Conservation (phyloP, 2,113 vertebrate genomes). For the Cebus imitator region DNA sequence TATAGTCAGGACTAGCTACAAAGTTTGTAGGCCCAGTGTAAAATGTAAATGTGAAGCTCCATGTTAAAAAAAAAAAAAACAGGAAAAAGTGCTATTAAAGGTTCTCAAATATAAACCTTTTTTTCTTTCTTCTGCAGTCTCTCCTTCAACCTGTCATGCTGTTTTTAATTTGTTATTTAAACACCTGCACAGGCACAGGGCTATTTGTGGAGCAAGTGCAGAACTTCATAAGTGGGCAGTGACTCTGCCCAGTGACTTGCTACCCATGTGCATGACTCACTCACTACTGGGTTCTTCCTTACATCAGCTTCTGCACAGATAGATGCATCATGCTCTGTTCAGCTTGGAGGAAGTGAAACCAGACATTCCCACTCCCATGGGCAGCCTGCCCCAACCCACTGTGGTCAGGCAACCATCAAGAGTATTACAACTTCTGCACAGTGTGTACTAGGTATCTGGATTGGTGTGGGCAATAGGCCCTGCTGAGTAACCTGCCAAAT, state of each 20-base stretch:
- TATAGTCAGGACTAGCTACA: neutral
- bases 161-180: constrained; percentile 15
- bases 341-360: neutral
- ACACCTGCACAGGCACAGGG: neutral
- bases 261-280: neutral
- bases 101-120: neutral
- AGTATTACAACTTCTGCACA: neutral
- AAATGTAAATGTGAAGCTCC: neutral
- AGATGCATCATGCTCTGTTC: neutral
- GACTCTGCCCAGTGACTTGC: neutral
- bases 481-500: neutral
- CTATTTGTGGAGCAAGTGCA: neutral
- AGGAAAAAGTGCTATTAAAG: neutral
- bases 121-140: neutral
- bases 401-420: neutral
- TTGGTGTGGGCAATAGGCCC: neutral
- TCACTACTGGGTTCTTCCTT: neutral
- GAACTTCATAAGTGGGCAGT: neutral
- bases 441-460: neutral
- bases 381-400: neutral
- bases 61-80: neutral
- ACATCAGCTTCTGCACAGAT: neutral
- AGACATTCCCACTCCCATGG: neutral
- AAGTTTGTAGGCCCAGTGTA: neutral
- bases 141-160: neutral